Evolutionary conservation across 2,113 vertebrate species (phyloP), one percentile per base, ranked within the genome.

Genomic region (Bolborhynchus lineola): DNA sequence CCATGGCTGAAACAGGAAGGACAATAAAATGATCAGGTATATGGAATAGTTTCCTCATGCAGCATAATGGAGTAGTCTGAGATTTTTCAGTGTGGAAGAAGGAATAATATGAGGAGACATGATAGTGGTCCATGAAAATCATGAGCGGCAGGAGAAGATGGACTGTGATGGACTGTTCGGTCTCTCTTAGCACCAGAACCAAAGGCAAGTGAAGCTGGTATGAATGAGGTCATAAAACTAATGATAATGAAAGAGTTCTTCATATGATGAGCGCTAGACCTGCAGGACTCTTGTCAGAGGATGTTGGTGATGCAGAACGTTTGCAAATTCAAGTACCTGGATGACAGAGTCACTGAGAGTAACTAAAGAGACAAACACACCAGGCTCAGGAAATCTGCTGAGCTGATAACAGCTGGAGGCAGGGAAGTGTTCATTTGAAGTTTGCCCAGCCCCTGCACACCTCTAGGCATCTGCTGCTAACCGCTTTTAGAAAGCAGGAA

Each of bases 381-480:
- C 50, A 88, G 33, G 26, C 52, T 69, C 64, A 69, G 55, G 52
- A 87, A 50, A 90, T 52, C 17, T 83, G 31, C 35, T 3, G 35
- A 94, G 85, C 70, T 93, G 81, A 71, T 87, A 90, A 79, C 35
- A 84, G 64, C 69, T 59, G 62, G 65, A 84, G 33, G 35, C 57
- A 69, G 47, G 44, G 47, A 67, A 59, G 9, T 52, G 5, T 49
- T 86, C 50, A 44, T 81, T 28, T 91, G 72, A 84, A 84, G 77
- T 70, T 44, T 89, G 47, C 74, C 62, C 52, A 76, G 70, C 24
- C 20, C 47, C 18, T 85, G 92, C 82, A 77, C 33, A 82, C 88
- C 59, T 92, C 79, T 28, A 76, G 67, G 79, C 85, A 90, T 86
- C 88, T 94, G 85, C 92, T 91, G 71, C 92, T 82, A 80, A 31